A percentile compares a stretch with the other conserved stretches of the same genome.
phyloP scores from a whole-genome alignment of 2,888 invertebrate genomes.

The Crossocerus cetratus region DNA sequence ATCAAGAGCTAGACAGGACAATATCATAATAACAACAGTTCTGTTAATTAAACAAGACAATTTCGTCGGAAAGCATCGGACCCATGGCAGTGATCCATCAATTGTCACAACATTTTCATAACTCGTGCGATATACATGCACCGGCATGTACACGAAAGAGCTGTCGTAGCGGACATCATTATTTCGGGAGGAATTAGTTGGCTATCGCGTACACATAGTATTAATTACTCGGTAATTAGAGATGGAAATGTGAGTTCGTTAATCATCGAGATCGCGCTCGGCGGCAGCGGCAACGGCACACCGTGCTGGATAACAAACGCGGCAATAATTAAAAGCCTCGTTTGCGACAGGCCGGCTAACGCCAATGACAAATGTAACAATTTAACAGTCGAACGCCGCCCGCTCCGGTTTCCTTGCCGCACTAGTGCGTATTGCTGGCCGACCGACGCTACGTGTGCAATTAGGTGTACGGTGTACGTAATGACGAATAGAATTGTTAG shows the following conservation, averaged over 20 bases:
- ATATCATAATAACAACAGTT: too few relatives aligned
- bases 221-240: slow-evolving; percentile 41
- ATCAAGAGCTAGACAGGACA: background rate
- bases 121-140: too few relatives aligned
- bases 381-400: too few relatives aligned
- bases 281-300: background rate
- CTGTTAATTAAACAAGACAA: too few relatives aligned
- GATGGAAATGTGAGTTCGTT: slow-evolving; percentile 21
- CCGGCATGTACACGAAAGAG: too few relatives aligned
- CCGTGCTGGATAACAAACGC: slow-evolving; percentile 13
- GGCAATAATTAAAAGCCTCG: slow-evolving; percentile 38
- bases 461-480: too few relatives aligned
- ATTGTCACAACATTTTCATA: background rate
- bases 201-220: slow-evolving; percentile 14
- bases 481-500: too few relatives aligned
- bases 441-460: too few relatives aligned
- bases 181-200: slow-evolving; percentile 30
- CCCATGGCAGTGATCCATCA: background rate
- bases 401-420: too few relatives aligned
- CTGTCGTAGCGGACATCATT: slow-evolving; percentile 10
- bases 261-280: slow-evolving; percentile 21
- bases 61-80: too few relatives aligned
- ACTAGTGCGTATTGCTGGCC: too few relatives aligned
- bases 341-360: background rate
- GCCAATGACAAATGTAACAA: too few relatives aligned